A percentile compares a stretch with the other conserved stretches of the same genome.
phyloP scores from a whole-genome alignment of 2,888 invertebrate species.

The Timema cristinae region DNA sequence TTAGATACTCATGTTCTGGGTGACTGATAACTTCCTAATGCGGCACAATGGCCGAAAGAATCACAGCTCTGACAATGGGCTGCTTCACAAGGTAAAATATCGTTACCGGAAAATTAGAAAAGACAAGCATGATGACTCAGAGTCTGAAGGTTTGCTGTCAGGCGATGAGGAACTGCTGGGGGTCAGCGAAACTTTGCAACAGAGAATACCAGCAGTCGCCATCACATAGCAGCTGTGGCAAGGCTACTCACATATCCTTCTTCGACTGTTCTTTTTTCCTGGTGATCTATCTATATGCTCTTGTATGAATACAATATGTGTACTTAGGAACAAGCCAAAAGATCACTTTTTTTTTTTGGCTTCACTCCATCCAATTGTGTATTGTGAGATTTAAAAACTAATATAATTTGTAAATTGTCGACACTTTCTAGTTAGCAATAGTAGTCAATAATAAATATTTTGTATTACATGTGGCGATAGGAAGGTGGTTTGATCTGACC shows the following conservation, averaged over 20 bases:
- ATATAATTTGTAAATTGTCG: too few species aligned
- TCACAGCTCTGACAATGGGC: conserved; percentile 38
- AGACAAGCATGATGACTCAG: conserved; percentile 54
- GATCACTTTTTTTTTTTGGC: too few species aligned
- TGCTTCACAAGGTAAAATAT: conserved; percentile 45
- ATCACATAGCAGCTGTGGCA: conserved; percentile 13
- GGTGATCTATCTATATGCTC: too few species aligned
- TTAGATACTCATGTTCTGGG: conserved; percentile 81
- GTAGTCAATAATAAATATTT: too few species aligned
- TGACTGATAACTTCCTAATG: conserved; percentile 81
- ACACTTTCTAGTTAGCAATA: too few species aligned
- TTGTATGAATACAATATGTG: too few species aligned
- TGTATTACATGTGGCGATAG: too few species aligned
- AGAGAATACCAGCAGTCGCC: conserved; percentile 17
- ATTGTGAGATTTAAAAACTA: too few species aligned
- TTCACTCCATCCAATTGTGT: too few species aligned
- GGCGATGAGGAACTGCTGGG: conserved; percentile 59
- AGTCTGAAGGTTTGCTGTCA: conserved; percentile 50
- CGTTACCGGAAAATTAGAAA: conserved; percentile 57
- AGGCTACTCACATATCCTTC: background rate
- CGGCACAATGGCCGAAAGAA: conserved; percentile 41
- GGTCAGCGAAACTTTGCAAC: conserved; percentile 37
- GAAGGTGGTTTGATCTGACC: too few species aligned
- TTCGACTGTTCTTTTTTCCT: too few species aligned
- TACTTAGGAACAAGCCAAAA: too few species aligned